phyloP scores from a whole-genome alignment of 2,888 invertebrate species.

The Coronaproctus castanopsis region DNA sequence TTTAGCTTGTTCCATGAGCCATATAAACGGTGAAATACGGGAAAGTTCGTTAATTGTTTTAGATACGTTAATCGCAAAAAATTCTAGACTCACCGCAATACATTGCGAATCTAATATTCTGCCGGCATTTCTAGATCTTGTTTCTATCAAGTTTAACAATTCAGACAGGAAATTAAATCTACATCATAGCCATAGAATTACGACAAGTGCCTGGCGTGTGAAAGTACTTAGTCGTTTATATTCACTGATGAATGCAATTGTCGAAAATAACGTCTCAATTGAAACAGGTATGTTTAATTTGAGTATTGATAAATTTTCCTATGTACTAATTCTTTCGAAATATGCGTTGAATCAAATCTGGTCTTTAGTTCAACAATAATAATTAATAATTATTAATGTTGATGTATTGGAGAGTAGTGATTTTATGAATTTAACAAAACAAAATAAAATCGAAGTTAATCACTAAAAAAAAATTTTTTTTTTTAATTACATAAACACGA shows the following conservation, averaged over 20 bases:
- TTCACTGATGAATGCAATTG: slow-evolving; percentile 33
- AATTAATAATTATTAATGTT: too few relatives aligned
- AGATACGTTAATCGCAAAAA: slow-evolving; percentile 48
- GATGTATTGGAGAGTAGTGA: too few relatives aligned
- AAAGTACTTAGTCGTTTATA: slow-evolving; percentile 50
- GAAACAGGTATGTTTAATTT: too few relatives aligned
- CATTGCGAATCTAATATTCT: slow-evolving; percentile 39
- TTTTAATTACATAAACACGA: too few relatives aligned
- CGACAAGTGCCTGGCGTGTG: slow-evolving; percentile 56
- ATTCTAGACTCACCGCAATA: slow-evolving; percentile 41
- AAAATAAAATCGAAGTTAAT: too few relatives aligned
- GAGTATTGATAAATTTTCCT: too few relatives aligned
- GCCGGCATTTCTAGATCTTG: slow-evolving; percentile 61
- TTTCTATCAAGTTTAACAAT: slow-evolving; percentile 34
- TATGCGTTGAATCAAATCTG: too few relatives aligned
- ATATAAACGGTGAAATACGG: slow-evolving; percentile 57
- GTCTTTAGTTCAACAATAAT: too few relatives aligned
- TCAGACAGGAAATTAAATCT: slow-evolving; percentile 14
- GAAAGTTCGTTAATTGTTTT: slow-evolving; percentile 62
- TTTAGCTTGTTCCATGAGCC: slow-evolving; percentile 73
- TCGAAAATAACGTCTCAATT: slow-evolving; percentile 17
- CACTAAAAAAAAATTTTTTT: too few relatives aligned
- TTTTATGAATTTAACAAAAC: too few relatives aligned
- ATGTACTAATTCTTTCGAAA: too few relatives aligned
- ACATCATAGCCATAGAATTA: slow-evolving; percentile 31